Conservation (phyloP, 2,797 vertebrate species). For the Heteromormyrus szaboi region DNA sequence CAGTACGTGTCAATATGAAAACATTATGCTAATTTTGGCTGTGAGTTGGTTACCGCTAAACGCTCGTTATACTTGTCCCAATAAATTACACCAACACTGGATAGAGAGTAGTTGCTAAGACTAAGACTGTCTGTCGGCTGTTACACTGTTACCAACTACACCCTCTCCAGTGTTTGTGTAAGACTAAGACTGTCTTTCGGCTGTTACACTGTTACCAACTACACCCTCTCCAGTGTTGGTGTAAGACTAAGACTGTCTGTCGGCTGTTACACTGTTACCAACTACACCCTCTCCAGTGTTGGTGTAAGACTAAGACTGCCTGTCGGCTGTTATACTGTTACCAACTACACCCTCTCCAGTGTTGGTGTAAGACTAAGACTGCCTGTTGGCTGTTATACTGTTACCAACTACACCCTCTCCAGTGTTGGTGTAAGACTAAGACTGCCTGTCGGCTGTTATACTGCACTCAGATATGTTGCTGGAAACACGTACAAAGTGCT, state of each 20-base stretch:
- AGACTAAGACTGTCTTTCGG: neutral
- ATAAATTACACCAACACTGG: neutral
- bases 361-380: neutral
- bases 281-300: too few relatives aligned
- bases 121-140: neutral
- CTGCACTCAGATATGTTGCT: neutral
- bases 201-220: neutral
- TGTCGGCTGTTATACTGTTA: neutral
- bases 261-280: neutral
- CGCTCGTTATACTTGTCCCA: neutral
- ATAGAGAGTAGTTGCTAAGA: neutral
- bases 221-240: too few relatives aligned
- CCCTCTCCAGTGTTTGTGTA: neutral
- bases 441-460: neutral
- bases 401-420: too few relatives aligned
- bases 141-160: neutral
- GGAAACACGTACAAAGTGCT: neutral
- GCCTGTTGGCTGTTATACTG: neutral
- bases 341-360: too few relatives aligned
- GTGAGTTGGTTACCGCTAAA: neutral
- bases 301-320: neutral
- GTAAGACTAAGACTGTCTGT: neutral
- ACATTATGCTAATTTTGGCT: neutral
- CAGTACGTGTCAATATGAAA: neutral
- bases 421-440: neutral